These are phyloP conservation scores for Pempheris klunzingeri DNA, from an alignment of 2,797 vertebrate genomes.

Conservation along the genomic window DNA sequence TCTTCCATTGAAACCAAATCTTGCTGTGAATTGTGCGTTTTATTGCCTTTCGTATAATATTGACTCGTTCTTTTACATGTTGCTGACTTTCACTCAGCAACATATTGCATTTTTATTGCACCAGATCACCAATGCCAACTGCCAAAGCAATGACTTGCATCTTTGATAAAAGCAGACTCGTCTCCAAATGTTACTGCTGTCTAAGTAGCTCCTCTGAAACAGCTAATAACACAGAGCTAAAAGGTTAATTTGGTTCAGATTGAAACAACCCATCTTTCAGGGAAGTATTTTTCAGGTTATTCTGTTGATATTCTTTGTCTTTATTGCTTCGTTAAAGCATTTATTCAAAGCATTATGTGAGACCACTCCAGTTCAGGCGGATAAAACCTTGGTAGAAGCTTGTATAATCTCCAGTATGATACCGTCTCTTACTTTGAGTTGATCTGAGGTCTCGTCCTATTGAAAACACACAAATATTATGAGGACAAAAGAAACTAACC, in stretches of 20 bases:
- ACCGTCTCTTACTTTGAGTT: neutral
- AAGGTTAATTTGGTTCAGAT: constrained; percentile 2
- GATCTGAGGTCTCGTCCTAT: neutral
- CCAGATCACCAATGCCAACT: too few relatives aligned
- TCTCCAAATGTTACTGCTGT: neutral
- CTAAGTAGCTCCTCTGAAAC: neutral
- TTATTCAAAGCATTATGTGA: neutral
- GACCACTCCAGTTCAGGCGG: neutral
- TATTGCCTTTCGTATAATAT: neutral
- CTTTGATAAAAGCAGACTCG: neutral
- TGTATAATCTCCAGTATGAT: neutral
- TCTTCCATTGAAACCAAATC: neutral
- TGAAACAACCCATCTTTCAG: neutral
- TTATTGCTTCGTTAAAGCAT: neutral
- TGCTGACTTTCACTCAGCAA: neutral
- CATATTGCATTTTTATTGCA: neutral
- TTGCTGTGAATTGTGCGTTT: neutral
- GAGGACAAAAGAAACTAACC: constrained; percentile 24
- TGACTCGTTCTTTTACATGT: neutral
- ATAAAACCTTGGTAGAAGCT: neutral
- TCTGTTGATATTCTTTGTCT: neutral
- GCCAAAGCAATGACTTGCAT: neutral
- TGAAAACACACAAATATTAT: constrained; percentile 6
- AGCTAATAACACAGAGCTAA: neutral
- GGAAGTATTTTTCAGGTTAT: neutral